phyloP scores from a whole-genome alignment of 2,113 vertebrate species.

The Ahaetulla prasina region DNA sequence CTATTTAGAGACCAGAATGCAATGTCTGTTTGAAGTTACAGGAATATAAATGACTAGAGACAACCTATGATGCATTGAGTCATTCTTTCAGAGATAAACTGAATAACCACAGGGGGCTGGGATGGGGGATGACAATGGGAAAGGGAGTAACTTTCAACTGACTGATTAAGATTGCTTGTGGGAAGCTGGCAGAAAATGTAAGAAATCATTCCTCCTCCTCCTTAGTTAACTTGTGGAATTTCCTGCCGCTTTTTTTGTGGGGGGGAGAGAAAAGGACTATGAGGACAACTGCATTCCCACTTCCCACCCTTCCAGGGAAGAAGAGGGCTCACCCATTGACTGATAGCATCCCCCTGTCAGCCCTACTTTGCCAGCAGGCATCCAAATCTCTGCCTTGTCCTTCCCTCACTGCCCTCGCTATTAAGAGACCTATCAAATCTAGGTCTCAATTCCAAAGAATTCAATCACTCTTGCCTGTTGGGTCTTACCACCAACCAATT shows the following conservation, averaged over 20 bases:
- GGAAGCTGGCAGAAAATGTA: not conserved
- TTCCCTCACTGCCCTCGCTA: not conserved
- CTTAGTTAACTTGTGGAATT: not conserved
- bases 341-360: not conserved
- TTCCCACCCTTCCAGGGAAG: not conserved
- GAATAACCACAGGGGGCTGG: accelerated
- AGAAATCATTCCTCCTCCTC: not conserved
- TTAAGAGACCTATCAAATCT: not conserved
- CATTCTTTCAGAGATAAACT: not conserved
- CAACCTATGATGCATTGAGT: not conserved
- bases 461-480: not conserved
- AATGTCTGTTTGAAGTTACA: not conserved
- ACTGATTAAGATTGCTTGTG: not conserved
- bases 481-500: not conserved
- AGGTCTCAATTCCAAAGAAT: not conserved
- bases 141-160: not conserved
- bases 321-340: not conserved
- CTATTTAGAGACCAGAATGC: too few species aligned
- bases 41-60: not conserved
- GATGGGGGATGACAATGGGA: not conserved
- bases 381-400: not conserved
- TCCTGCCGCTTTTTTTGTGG: not conserved
- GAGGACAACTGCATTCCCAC: not conserved
- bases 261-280: not conserved
- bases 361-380: not conserved